phyloP scores from a whole-genome alignment of 2,113 vertebrate species.

The Callithrix jacchus region DNA sequence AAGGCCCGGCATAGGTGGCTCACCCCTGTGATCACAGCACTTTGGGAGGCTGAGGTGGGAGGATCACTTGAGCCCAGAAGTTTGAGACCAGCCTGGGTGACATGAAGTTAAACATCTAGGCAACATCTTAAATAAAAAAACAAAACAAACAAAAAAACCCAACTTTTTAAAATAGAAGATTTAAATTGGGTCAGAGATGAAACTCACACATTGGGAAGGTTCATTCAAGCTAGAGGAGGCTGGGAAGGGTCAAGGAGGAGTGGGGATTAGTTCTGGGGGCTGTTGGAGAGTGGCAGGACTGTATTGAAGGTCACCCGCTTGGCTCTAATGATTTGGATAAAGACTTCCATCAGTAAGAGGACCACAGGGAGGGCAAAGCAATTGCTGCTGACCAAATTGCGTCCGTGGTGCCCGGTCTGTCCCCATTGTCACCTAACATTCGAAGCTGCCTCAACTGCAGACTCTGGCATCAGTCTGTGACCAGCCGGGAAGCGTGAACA shows the following conservation, averaged over 20 bases:
- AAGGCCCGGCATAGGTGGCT: too few species aligned
- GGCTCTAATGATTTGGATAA: background rate
- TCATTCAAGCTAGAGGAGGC: background rate
- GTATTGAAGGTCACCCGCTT: background rate
- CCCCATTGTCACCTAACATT: too few species aligned
- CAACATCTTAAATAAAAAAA: too few species aligned
- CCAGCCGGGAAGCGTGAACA: background rate
- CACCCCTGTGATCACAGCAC: too few species aligned
- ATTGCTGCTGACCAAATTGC: background rate
- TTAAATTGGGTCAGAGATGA: background rate
- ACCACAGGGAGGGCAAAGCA: background rate
- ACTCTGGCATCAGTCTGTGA: background rate
- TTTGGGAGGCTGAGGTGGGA: too few species aligned
- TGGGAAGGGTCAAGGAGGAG: background rate
- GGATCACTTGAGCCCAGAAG: too few species aligned
- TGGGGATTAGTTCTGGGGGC: background rate
- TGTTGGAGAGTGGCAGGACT: background rate
- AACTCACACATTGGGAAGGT: background rate
- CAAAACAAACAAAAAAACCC: too few species aligned
- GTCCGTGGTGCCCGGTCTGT: background rate
- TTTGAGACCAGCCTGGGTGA: too few species aligned
- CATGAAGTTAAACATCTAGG: too few species aligned
- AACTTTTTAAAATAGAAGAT: background rate
- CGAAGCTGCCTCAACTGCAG: background rate
- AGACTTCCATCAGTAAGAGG: background rate